Conservation (phyloP, 2,113 vertebrate genomes). For the Esox niger region DNA sequence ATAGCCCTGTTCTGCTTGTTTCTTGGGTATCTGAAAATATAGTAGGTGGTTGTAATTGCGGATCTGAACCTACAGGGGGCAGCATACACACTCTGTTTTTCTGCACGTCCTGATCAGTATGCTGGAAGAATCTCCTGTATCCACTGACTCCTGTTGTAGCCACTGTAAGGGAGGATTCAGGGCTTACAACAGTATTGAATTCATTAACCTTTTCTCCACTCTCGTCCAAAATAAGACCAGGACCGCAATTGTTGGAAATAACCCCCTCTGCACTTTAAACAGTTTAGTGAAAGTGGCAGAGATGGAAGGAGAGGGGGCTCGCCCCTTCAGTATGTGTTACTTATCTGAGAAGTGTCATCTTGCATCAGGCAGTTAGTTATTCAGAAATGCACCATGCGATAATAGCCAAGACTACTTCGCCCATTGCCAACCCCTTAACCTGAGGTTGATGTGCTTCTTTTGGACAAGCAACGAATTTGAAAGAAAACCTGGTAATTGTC, state of each 20-base stretch:
- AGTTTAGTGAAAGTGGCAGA: conserved; percentile 31
- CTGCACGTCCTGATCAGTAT: conserved; percentile 42
- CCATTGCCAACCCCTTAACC: background rate
- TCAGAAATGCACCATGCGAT: conserved; percentile 38
- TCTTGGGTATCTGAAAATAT: background rate
- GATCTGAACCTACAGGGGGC: conserved; percentile 61
- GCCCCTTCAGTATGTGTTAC: conserved; percentile 51
- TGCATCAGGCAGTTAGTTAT: conserved; percentile 59
- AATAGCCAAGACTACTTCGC: conserved; percentile 33
- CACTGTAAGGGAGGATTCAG: conserved; percentile 54
- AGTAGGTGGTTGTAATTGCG: conserved; percentile 32
- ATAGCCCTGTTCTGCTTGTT: background rate
- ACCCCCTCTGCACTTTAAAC: conserved; percentile 35
- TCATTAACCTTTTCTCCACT: conserved; percentile 66
- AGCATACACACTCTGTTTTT: conserved; percentile 52
- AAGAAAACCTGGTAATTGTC: conserved; percentile 43
- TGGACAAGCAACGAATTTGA: conserved; percentile 47
- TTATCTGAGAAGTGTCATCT: conserved; percentile 54
- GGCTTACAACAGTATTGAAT: conserved; percentile 60
- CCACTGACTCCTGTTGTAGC: conserved; percentile 20
- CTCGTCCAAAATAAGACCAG: conserved; percentile 39
- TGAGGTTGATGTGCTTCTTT: conserved; percentile 1
- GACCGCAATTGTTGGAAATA: conserved; percentile 45
- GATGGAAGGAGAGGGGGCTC: conserved; percentile 5
- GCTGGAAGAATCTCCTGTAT: conserved; percentile 31